Conservation (phyloP, 2,797 vertebrate genomes). For the Cyclura pinguis region DNA sequence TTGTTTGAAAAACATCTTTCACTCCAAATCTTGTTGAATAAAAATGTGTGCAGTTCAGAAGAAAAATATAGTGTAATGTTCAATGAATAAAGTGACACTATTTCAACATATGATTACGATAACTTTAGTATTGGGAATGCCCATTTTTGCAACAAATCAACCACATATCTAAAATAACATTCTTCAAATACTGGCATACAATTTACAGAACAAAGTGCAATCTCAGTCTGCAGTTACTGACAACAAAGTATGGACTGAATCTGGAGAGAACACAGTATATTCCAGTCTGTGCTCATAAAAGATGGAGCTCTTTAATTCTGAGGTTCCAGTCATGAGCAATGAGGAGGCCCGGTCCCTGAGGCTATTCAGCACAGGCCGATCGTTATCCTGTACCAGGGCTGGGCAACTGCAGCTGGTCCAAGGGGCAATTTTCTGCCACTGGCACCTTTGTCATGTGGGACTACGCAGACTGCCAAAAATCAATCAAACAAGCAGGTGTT, state of each 20-base stretch:
- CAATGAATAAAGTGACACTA: conserved; percentile 16
- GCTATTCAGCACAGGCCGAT: background rate
- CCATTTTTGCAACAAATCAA: background rate
- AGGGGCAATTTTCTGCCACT: no score
- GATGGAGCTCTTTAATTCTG: background rate
- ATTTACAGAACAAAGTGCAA: conserved; percentile 12
- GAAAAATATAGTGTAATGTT: background rate
- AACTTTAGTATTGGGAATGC: background rate
- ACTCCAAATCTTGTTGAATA: background rate
- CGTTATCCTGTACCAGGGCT: no score
- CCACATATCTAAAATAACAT: background rate
- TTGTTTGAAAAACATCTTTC: background rate
- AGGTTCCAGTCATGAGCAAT: background rate
- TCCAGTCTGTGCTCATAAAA: background rate
- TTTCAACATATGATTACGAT: background rate
- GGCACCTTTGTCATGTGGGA: no score
- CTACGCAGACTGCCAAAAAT: no score
- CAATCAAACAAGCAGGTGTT: no score
- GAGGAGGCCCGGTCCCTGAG: background rate
- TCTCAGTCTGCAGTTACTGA: background rate
- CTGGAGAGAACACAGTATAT: background rate
- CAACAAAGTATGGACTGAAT: background rate
- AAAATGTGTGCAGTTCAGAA: conserved; percentile 15
- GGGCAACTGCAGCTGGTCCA: no score
- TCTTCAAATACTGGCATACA: background rate